Conservation (phyloP, 2,797 vertebrate species). For the Oryzias sinensis region DNA sequence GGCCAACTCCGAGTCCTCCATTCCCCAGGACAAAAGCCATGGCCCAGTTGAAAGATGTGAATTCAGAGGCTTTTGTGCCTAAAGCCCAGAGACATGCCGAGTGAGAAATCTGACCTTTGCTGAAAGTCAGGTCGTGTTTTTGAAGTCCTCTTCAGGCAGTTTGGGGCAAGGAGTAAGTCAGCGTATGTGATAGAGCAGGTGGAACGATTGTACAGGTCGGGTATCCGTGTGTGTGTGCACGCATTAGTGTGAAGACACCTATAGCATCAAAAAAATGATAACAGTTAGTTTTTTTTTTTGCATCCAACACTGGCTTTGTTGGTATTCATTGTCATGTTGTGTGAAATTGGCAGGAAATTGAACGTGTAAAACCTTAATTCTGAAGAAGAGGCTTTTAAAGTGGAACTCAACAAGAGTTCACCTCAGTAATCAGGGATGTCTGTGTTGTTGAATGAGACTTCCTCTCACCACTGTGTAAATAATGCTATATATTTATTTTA, state of each 20-base stretch:
- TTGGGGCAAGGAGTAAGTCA: constrained; percentile 66
- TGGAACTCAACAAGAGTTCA: constrained; percentile 71
- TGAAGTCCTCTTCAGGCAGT: constrained; percentile 78
- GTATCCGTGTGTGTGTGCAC: background rate
- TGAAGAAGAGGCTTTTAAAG: constrained; percentile 70
- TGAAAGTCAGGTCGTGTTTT: constrained; percentile 81
- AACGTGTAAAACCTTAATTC: constrained; percentile 77
- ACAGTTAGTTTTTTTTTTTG: constrained; percentile 54
- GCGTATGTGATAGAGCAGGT: constrained; percentile 54
- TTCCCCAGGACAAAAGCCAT: constrained; percentile 78
- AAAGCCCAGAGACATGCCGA: constrained; percentile 81
- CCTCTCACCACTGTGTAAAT: constrained; percentile 80
- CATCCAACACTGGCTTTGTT: constrained; percentile 34
- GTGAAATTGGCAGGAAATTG: constrained; percentile 81
- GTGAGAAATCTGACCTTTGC: constrained; percentile 87
- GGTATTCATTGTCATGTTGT: constrained; percentile 73
- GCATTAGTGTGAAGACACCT: background rate
- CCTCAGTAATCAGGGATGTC: constrained; percentile 70
- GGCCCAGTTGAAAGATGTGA: constrained; percentile 84
- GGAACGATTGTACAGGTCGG: constrained; percentile 56
- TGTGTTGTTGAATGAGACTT: constrained; percentile 79
- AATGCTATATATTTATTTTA: constrained; percentile 78
- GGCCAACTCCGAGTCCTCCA: constrained; percentile 73
- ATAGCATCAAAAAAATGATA: constrained; percentile 40
- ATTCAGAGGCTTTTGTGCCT: constrained; percentile 85